Evolutionary conservation across 1,140 invertebrate genomes (phyloP), one percentile per base, ranked within the genome.

Genomic region (Pachyrhynchus sulphureomaculatus): DNA sequence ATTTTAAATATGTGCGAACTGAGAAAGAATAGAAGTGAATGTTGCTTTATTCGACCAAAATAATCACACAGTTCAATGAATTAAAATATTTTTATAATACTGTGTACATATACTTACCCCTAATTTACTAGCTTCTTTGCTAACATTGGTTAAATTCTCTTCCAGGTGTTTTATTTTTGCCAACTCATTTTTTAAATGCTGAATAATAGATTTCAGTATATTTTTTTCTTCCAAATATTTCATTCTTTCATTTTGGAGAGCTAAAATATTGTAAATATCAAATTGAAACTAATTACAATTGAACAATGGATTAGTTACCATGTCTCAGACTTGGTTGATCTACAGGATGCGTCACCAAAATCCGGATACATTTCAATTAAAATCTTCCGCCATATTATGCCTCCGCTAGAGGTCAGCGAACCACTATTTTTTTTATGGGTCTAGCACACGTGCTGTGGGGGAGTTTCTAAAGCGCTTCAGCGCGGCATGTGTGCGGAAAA

Each of bases 221-320:
- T 51, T 68, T 53, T 72, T 71, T 49, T 75, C 73, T 53, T 72
- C 69, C 36, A 73, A 61, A 61, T 73, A 68, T 33, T 66, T 67
- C 48, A 63, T 62, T 39, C 72, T 42, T 65, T 75, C 71, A 17
- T 39, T 67, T 54, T 73, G 67, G 12, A 75, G 41, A 8, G 68
- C 71, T 68, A 24, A 9, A 61, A 44, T 24, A 17, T n/a, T 37
- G 29, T 55, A 24, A 41, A 41, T 33, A 20, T 39, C 24, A 24
- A 34, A 52, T 12, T 48, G 21, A 23, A 23, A 5, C 5, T 48
- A 29, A 6, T 48, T 32, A 32, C 29, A 6, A 32, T 32, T 32
- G 29, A 29, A 26, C 10, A 6, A 23, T 5, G 6, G 21, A 23
- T n/a, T 26, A 23, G 8, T 20, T 8, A 41, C 13, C 8, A 8